These are phyloP conservation scores for Bombus picipes DNA, from an alignment of 1,140 invertebrate genomes.

Conservation along the genomic window DNA sequence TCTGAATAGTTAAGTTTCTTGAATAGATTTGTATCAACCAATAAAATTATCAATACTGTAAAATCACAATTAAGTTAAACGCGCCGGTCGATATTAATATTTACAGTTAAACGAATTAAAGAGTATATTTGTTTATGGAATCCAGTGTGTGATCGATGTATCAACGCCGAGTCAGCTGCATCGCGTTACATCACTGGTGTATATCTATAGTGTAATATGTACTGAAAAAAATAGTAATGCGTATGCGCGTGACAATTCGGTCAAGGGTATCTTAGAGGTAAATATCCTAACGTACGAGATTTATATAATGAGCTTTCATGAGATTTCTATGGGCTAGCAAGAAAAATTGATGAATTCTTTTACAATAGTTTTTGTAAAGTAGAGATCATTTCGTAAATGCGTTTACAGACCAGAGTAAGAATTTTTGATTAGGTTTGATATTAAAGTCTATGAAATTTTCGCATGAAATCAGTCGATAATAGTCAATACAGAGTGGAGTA, in stretches of 20 bases:
- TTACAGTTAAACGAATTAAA: not conserved
- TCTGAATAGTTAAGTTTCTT: not conserved
- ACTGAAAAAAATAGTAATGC: constrained; percentile 31
- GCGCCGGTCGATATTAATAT: not conserved
- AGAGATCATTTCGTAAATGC: not conserved
- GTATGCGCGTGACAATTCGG: constrained; percentile 37
- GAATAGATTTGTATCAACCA: not conserved
- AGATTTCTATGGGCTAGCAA: not conserved
- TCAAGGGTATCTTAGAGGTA: constrained; percentile 43
- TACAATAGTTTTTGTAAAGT: not conserved
- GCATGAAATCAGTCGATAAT: not conserved
- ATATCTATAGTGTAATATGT: too few species aligned
- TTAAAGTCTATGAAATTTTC: not conserved
- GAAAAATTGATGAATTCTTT: not conserved
- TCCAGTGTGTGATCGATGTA: not conserved
- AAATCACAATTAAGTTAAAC: not conserved
- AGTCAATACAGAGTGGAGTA: not conserved
- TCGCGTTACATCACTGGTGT: constrained; percentile 11
- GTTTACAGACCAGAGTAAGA: not conserved
- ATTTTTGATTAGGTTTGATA: not conserved
- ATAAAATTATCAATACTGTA: not conserved
- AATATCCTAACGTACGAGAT: constrained; percentile 11
- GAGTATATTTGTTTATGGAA: not conserved
- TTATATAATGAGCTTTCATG: not conserved
- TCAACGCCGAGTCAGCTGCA: constrained; percentile 1